phyloP scores from a whole-genome alignment of 1,140 invertebrate genomes.

The Lepidotrigona ventralis region DNA sequence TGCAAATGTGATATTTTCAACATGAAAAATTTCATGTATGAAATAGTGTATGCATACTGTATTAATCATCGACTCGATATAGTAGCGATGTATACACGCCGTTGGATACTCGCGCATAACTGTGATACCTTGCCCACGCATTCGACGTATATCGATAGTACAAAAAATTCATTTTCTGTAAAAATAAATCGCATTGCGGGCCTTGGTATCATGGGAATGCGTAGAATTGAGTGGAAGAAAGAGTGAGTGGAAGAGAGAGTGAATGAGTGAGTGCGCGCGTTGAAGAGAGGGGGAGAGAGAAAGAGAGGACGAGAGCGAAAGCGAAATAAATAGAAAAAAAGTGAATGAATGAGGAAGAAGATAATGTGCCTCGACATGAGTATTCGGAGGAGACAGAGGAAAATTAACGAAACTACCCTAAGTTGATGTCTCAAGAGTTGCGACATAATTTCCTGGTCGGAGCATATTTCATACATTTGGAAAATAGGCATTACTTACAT shows the following conservation, averaged over 20 bases:
- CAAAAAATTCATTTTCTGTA: slow-evolving; percentile 37
- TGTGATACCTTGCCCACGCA: slow-evolving; percentile 11
- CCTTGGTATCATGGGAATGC: slow-evolving; percentile 14
- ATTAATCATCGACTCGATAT: slow-evolving; percentile 11
- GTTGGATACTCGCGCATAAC: slow-evolving; percentile 4
- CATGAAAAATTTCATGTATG: slow-evolving; percentile 7
- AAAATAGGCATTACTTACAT: slow-evolving; percentile 93
- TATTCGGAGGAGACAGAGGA: slow-evolving; percentile 3
- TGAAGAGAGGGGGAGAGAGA: background rate
- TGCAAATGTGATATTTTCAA: slow-evolving; percentile 11
- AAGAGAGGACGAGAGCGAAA: background rate
- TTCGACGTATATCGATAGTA: slow-evolving; percentile 34
- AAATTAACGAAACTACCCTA: background rate
- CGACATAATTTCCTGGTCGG: slow-evolving; percentile 41
- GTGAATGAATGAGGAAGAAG: background rate
- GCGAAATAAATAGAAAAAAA: background rate
- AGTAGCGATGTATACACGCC: background rate
- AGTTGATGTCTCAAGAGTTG: slow-evolving; percentile 19
- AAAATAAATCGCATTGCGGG: background rate
- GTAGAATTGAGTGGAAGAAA: background rate
- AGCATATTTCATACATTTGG: slow-evolving; percentile 76
- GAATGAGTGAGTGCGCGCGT: background rate
- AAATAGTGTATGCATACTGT: slow-evolving; percentile 50
- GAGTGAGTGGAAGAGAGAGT: background rate
- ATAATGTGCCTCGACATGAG: background rate